A percentile compares a stretch with the other conserved stretches of the same genome.
phyloP scores from a whole-genome alignment of 2,888 invertebrate genomes.

The Bembecia ichneumoniformis region DNA sequence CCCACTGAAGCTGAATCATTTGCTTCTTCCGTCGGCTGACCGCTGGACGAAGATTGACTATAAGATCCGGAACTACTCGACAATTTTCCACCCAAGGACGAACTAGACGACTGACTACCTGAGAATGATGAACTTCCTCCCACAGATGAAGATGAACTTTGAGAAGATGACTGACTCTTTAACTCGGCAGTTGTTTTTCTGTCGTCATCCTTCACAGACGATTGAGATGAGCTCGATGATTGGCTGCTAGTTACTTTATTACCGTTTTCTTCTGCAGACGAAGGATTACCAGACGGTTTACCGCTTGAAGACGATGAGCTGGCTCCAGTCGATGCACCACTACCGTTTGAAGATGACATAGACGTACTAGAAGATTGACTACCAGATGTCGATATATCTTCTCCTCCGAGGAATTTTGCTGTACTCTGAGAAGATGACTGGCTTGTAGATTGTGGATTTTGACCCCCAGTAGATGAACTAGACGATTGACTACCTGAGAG shows the following conservation, averaged over 20 bases:
- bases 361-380: neutral
- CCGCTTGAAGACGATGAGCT: neutral
- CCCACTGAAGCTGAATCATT: neutral
- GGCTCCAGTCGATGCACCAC: no score
- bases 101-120: neutral
- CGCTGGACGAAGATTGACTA: neutral
- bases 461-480: neutral
- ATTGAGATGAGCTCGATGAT: no score
- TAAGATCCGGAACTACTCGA: no score
- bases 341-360: neutral
- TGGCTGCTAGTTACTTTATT: no score
- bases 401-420: neutral
- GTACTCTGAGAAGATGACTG: neutral
- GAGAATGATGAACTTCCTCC: neutral
- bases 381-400: neutral
- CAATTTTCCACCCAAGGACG: neutral
- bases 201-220: no score
- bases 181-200: no score
- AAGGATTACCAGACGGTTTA: no score
- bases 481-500: neutral
- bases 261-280: no score
- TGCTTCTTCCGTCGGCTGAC: neutral
- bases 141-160: neutral
- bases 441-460: neutral
- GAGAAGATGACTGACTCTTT: neutral